Evolutionary conservation across 2,888 invertebrate genomes (phyloP).

Genomic region (Tenthredo mesomela): DNA sequence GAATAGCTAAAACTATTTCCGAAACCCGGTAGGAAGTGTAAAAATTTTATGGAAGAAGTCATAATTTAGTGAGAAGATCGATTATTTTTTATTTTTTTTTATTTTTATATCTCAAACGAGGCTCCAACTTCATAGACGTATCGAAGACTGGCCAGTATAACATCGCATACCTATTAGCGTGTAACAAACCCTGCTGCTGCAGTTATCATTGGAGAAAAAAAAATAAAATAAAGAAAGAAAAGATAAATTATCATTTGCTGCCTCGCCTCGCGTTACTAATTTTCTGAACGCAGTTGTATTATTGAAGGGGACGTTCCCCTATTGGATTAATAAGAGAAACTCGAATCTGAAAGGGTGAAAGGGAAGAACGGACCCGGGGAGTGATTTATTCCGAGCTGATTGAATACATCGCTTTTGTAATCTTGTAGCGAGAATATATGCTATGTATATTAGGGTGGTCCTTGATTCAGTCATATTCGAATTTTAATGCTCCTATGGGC

Average conservation of each 20-base stretch:
- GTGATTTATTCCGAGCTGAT: constrained; percentile 32
- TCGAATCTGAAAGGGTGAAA: constrained; percentile 30
- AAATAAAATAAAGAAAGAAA: neutral
- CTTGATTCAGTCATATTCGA: too few species aligned
- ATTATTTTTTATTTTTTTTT: too few species aligned
- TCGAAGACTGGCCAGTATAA: neutral
- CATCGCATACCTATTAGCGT: neutral
- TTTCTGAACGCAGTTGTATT: neutral
- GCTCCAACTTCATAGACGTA: too few species aligned
- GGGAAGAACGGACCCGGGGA: neutral
- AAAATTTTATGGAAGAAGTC: too few species aligned
- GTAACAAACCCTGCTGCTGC: neutral
- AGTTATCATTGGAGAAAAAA: neutral
- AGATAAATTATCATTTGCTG: constrained; percentile 4
- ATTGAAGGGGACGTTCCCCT: neutral
- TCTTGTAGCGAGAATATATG: neutral
- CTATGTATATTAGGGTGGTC: neutral
- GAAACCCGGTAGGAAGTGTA: too few species aligned
- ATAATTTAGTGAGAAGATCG: too few species aligned
- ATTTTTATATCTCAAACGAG: too few species aligned
- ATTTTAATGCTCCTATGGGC: too few species aligned
- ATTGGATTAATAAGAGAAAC: constrained; percentile 16
- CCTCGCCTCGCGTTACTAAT: constrained; percentile 35
- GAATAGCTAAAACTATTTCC: too few species aligned
- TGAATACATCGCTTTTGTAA: neutral